Conservation (phyloP, 2,888 invertebrate genomes). For the Eristalis arbustorum region DNA sequence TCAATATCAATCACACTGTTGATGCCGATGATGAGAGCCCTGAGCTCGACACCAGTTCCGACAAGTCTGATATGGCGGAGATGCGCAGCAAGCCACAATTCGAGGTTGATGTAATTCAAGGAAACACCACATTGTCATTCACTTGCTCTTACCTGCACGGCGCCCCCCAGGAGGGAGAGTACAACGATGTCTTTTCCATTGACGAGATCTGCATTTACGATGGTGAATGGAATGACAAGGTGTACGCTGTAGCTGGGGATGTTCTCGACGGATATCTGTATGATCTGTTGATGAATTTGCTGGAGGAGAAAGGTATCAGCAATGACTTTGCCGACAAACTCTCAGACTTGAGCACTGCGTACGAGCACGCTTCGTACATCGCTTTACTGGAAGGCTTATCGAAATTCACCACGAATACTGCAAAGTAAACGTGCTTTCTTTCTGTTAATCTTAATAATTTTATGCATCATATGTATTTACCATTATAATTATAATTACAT, state of each 20-base stretch:
- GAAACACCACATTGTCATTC: conserved; percentile 89
- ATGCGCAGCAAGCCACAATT: conserved; percentile 96
- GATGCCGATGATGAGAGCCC: conserved; percentile 87
- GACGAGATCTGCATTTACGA: conserved; percentile 95
- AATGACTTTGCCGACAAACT: conserved; percentile 95
- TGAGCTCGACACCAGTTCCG: conserved; percentile 82
- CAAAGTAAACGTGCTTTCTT: conserved; percentile 77
- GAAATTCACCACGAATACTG: conserved; percentile 86
- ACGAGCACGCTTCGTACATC: conserved; percentile 96
- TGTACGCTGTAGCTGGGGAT: conserved; percentile 95
- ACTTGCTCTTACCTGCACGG: conserved; percentile 90
- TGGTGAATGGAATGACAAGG: conserved; percentile 92
- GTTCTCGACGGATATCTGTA: conserved; percentile 97
- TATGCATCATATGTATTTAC: conserved; percentile 47
- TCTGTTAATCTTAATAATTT: conserved; percentile 12
- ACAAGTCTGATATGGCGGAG: conserved; percentile 87
- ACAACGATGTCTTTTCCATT: conserved; percentile 94
- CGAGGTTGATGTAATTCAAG: conserved; percentile 91
- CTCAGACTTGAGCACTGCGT: conserved; percentile 92
- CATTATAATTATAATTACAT: conserved; percentile 50
- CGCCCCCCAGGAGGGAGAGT: conserved; percentile 85
- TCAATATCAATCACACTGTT: conserved; percentile 97
- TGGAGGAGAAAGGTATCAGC: conserved; percentile 97
- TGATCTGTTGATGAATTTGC: conserved; percentile 94
- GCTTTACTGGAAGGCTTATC: conserved; percentile 90